Evolutionary conservation across 2,888 invertebrate species (phyloP).

Genomic region (Epinotia bilunana): DNA sequence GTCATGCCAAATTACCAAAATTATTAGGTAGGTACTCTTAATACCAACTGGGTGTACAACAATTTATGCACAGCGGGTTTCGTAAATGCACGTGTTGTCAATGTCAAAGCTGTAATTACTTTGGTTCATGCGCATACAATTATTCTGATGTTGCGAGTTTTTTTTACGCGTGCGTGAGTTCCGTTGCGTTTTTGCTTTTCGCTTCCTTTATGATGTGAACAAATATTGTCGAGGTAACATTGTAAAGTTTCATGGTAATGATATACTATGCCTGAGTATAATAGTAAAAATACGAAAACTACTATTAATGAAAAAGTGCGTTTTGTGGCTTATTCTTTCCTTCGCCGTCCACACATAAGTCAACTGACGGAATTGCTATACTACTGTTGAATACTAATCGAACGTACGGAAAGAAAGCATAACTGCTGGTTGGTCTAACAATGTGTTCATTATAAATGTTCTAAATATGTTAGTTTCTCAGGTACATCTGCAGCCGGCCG

Average conservation of each 20-base stretch:
- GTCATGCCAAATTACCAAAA: constrained; percentile 4
- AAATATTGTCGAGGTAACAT: constrained; percentile 5
- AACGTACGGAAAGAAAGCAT: constrained; percentile 13
- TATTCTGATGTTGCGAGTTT: neutral
- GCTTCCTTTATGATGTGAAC: constrained; percentile 3
- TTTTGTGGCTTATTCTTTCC: neutral
- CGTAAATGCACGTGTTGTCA: constrained; percentile 16
- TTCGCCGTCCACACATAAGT: neutral
- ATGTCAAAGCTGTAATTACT: constrained; percentile 28
- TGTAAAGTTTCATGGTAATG: neutral
- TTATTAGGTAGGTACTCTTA: neutral
- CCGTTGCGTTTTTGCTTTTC: neutral
- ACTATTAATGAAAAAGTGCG: neutral
- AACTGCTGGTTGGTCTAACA: neutral
- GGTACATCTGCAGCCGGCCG: neutral
- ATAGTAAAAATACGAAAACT: neutral
- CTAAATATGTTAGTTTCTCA: neutral
- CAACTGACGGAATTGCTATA: constrained; percentile 11
- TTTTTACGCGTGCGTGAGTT: neutral
- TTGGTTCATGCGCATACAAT: neutral
- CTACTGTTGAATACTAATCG: constrained; percentile 13
- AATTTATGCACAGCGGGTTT: constrained; percentile 26
- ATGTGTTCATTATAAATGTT: neutral
- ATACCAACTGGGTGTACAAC: constrained; percentile 14
- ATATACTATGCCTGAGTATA: neutral